A percentile compares a stretch with the other conserved stretches of the same genome.
These are phyloP conservation scores for Netelia melanura DNA, from an alignment of 2,888 invertebrate species.

Conservation along the genomic window DNA sequence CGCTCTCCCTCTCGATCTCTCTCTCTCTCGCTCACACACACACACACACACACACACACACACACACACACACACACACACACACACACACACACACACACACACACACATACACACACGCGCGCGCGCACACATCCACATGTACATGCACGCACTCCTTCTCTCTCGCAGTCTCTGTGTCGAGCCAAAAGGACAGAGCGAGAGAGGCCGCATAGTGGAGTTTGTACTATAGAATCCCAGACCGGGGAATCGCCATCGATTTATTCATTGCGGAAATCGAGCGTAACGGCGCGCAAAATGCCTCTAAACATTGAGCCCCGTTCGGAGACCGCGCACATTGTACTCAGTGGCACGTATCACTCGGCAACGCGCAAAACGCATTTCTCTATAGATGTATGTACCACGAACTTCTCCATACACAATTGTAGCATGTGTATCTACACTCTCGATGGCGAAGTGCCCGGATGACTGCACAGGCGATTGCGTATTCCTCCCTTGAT, in stretches of 20 bases:
- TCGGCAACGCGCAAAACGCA: conserved; percentile 37
- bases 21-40: conserved; percentile 7
- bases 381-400: conserved; percentile 19
- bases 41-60: neutral
- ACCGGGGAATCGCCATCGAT: conserved; percentile 72
- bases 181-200: conserved; percentile 20
- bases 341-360: conserved; percentile 65
- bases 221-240: conserved; percentile 61
- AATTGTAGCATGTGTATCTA: conserved; percentile 40
- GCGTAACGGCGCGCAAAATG: conserved; percentile 78
- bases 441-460: conserved; percentile 36
- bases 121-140: no score
- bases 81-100: conserved; percentile 16
- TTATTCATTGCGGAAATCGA: conserved; percentile 78
- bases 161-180: neutral
- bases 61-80: neutral
- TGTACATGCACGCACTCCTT: neutral
- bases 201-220: conserved; percentile 22
- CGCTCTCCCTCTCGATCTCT: conserved; percentile 47
- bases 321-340: conserved; percentile 48
- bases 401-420: conserved; percentile 5
- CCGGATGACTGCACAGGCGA: conserved; percentile 47
- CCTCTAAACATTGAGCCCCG: conserved; percentile 75
- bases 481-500: conserved; percentile 46
- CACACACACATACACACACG: conserved; percentile 1